Evolutionary conservation across 2,888 invertebrate genomes (phyloP).

Genomic region (Gandaritis pyraliata): DNA sequence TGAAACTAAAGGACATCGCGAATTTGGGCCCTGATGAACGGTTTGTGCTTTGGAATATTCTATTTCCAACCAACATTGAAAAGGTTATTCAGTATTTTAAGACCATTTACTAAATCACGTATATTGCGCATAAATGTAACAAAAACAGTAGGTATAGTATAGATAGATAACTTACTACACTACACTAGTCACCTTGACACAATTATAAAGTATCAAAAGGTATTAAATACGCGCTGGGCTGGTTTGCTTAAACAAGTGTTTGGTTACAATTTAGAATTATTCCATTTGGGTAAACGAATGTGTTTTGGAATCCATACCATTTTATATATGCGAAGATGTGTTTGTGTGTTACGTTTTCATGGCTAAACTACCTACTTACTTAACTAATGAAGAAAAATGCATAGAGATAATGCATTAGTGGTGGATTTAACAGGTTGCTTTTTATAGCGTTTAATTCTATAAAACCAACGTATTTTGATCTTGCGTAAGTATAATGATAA

Average conservation of each 20-base stretch:
- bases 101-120: slow-evolving; percentile 13
- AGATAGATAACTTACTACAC: too few species aligned
- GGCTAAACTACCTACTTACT: too few species aligned
- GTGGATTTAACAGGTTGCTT: too few species aligned
- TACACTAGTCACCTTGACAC: slow-evolving; percentile 36
- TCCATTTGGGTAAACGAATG: slow-evolving; percentile 12
- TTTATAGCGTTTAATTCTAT: too few species aligned
- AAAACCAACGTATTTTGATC: not conserved
- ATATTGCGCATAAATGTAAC: slow-evolving; percentile 1
- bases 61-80: not conserved
- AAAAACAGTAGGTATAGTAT: not conserved
- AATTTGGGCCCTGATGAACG: too few species aligned
- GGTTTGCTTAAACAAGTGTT: slow-evolving; percentile 26
- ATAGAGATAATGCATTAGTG: too few species aligned
- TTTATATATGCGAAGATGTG: too few species aligned
- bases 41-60: not conserved
- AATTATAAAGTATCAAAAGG: slow-evolving; percentile 28
- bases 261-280: slow-evolving; percentile 23
- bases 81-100: slow-evolving; percentile 5
- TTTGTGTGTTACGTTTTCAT: too few species aligned
- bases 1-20: too few species aligned
- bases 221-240: slow-evolving; percentile 24
- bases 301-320: slow-evolving; percentile 1
- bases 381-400: too few species aligned
- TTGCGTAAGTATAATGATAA: too few species aligned